Conservation (phyloP, 2,113 vertebrate species). For the Aptenodytes patagonicus region DNA sequence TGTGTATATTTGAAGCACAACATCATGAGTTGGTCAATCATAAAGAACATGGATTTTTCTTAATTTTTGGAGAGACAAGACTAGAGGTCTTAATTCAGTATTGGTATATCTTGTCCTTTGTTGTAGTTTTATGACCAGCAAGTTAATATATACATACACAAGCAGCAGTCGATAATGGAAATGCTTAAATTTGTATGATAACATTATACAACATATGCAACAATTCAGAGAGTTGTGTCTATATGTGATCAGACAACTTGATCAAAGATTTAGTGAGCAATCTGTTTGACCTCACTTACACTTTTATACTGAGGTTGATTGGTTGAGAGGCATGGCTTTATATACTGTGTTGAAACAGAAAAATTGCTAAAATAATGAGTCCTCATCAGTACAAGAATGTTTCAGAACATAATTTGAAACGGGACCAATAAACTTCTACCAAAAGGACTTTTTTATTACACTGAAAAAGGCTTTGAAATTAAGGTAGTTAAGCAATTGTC, state of each 20-base stretch:
- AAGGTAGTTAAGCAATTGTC: slow-evolving; percentile 36
- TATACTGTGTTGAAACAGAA: slow-evolving; percentile 66
- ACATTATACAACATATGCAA: slow-evolving; percentile 51
- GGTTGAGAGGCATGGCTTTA: slow-evolving; percentile 67
- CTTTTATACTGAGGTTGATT: slow-evolving; percentile 67
- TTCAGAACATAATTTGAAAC: slow-evolving; percentile 54
- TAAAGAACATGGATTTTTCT: slow-evolving; percentile 36
- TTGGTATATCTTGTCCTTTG: slow-evolving; percentile 41
- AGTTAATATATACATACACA: slow-evolving; percentile 47
- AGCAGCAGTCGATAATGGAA: slow-evolving; percentile 54
- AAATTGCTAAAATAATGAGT: slow-evolving; percentile 48
- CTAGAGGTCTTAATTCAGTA: slow-evolving; percentile 41
- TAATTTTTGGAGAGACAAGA: slow-evolving; percentile 54
- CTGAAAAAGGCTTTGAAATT: slow-evolving; percentile 45
- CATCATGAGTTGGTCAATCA: slow-evolving; percentile 31
- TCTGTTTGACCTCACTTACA: slow-evolving; percentile 67
- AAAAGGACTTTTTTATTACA: slow-evolving; percentile 63
- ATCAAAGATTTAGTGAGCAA: slow-evolving; percentile 61
- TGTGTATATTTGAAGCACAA: slow-evolving; percentile 49
- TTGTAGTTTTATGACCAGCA: slow-evolving; percentile 50
- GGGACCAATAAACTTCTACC: slow-evolving; percentile 61
- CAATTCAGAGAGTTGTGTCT: slow-evolving; percentile 53
- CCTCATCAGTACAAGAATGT: slow-evolving; percentile 45
- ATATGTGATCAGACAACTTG: slow-evolving; percentile 44
- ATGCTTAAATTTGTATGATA: slow-evolving; percentile 40